phyloP scores from a whole-genome alignment of 2,888 invertebrate species.

The Ornithoptera alexandrae region DNA sequence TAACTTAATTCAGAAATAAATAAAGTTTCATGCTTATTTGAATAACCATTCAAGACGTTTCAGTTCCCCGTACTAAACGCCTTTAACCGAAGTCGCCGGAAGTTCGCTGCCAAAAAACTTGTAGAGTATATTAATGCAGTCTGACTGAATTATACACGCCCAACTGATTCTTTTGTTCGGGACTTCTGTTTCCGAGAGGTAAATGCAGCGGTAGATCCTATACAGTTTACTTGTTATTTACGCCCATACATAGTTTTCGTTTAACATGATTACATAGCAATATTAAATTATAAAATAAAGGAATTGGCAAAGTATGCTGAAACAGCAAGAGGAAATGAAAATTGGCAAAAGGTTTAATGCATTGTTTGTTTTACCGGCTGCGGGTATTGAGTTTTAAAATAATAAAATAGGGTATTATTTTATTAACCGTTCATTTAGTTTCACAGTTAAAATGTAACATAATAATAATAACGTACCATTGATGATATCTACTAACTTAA shows the following conservation, averaged over 20 bases:
- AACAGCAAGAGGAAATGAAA: slow-evolving; percentile 15
- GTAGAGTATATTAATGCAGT: slow-evolving; percentile 64
- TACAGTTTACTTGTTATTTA: slow-evolving; percentile 36
- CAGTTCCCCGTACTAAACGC: slow-evolving; percentile 41
- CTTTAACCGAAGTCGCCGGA: slow-evolving; percentile 43
- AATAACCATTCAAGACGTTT: slow-evolving; percentile 38
- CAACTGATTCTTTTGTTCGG: slow-evolving; percentile 58
- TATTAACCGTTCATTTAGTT: neutral
- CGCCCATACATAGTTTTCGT: slow-evolving; percentile 3
- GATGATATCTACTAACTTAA: too few relatives aligned
- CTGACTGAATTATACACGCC: slow-evolving; percentile 58
- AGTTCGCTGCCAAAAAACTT: slow-evolving; percentile 70
- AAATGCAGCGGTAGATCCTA: slow-evolving; percentile 46
- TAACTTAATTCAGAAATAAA: neutral
- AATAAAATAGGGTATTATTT: neutral
- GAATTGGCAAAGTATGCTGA: slow-evolving; percentile 23
- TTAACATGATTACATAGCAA: slow-evolving; percentile 29
- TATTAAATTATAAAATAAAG: slow-evolving; percentile 24
- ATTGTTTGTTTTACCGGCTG: slow-evolving; percentile 16
- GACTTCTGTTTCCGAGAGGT: slow-evolving; percentile 37
- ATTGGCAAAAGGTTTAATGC: slow-evolving; percentile 22
- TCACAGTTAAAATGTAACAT: too few relatives aligned
- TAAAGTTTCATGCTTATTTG: slow-evolving; percentile 20
- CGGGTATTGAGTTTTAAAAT: neutral
- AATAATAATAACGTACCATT: too few relatives aligned